Percentiles rank a stretch among this genome's conserved stretches.
Conservation (phyloP, 2,888 invertebrate species). For the Aphodius granarius region DNA sequence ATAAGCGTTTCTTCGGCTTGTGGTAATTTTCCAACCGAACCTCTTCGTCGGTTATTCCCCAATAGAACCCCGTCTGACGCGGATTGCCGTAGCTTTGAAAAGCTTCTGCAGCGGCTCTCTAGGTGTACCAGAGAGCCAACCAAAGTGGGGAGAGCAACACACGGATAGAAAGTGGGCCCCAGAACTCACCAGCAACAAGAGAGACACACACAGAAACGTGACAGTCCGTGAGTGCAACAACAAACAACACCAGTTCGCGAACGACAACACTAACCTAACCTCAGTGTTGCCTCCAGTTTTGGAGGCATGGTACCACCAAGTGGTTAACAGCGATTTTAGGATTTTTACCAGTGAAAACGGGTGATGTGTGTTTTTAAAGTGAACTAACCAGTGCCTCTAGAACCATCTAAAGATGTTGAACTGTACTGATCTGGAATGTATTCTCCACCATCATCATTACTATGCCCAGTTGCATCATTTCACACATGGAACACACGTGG, state of each 20-base stretch:
- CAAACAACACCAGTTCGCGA: neutral
- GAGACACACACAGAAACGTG: neutral
- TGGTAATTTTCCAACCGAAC: neutral
- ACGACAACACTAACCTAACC: neutral
- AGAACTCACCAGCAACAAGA: neutral
- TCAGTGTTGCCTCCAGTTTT: neutral
- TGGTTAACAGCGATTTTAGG: neutral
- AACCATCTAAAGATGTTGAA: conserved; percentile 63
- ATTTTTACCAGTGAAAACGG: neutral
- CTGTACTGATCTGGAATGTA: conserved; percentile 77
- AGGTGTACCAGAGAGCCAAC: neutral
- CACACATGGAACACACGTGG: conserved; percentile 63
- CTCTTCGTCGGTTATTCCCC: neutral
- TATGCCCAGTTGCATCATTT: conserved; percentile 73
- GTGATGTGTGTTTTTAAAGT: neutral
- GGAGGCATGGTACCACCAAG: neutral
- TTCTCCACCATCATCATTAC: conserved; percentile 74
- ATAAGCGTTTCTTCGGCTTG: neutral
- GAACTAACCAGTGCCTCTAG: neutral
- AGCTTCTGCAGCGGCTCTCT: neutral
- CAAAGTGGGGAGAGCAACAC: neutral
- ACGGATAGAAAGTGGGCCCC: neutral
- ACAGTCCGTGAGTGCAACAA: neutral
- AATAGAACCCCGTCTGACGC: neutral
- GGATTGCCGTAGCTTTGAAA: neutral